Evolutionary conservation across 2,797 vertebrate species (phyloP).

Genomic region (Fistularia tabacaria): DNA sequence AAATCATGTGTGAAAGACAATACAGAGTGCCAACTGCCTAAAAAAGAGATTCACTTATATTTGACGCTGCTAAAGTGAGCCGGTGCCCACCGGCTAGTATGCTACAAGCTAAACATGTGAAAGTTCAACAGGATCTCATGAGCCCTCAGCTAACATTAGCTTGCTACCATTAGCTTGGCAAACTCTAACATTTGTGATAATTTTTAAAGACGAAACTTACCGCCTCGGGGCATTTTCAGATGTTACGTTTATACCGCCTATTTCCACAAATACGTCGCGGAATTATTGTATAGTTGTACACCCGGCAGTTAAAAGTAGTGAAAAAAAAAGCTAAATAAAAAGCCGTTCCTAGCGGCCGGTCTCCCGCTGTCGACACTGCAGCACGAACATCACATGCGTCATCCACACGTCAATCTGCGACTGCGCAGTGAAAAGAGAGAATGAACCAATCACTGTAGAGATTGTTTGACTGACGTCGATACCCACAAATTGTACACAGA

Average conservation of each 20-base stretch:
- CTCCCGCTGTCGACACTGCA: not conserved
- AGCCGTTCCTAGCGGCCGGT: not conserved
- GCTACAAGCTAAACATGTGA: slow-evolving; percentile 56
- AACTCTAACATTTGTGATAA: not conserved
- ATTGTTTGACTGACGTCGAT: too few species aligned
- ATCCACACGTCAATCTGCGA: not conserved
- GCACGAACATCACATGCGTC: too few species aligned
- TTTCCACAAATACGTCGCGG: not conserved
- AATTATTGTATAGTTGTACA: not conserved
- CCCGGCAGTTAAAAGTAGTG: slow-evolving; percentile 12
- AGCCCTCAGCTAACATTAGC: slow-evolving; percentile 28
- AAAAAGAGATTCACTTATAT: too few species aligned
- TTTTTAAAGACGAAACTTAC: slow-evolving; percentile 54
- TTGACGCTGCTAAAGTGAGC: not conserved
- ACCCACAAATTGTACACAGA: too few species aligned
- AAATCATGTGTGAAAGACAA: too few species aligned
- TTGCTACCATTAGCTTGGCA: slow-evolving; percentile 24
- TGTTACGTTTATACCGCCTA: not conserved
- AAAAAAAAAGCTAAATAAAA: slow-evolving; percentile 29
- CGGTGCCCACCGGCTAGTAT: slow-evolving; percentile 50
- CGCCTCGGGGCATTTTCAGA: slow-evolving; percentile 75
- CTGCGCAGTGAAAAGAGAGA: too few species aligned
- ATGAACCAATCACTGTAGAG: too few species aligned
- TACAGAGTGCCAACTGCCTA: too few species aligned
- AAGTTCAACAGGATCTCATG: slow-evolving; percentile 14